phyloP scores from a whole-genome alignment of 2,797 vertebrate genomes.

The Microhierax caerulescens region DNA sequence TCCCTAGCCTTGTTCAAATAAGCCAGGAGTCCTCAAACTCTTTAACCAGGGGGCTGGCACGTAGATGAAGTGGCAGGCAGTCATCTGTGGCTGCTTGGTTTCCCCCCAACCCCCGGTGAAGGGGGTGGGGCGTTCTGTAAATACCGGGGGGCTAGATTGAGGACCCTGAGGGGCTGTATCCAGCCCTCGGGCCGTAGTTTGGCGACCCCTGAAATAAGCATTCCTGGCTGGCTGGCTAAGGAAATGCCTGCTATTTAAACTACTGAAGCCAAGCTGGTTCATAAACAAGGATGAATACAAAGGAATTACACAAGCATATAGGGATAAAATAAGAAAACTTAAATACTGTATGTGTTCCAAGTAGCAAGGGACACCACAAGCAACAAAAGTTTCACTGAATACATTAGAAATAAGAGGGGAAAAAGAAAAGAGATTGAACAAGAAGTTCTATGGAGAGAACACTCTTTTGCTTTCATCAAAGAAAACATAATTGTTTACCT shows the following conservation, averaged over 20 bases:
- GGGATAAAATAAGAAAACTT: not conserved
- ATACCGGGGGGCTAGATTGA: no score
- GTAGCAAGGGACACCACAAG: not conserved
- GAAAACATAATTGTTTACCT: not conserved
- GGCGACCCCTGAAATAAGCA: no score
- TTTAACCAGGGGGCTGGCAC: no score
- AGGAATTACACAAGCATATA: not conserved
- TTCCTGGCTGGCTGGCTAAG: not conserved
- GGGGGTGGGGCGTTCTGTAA: no score
- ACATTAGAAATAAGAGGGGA: not conserved
- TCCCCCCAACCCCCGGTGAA: no score
- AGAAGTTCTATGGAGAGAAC: not conserved
- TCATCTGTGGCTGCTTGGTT: no score
- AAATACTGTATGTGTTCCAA: not conserved
- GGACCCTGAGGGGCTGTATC: no score
- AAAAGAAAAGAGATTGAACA: not conserved
- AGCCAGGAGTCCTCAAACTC: no score
- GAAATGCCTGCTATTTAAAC: not conserved
- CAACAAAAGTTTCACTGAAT: not conserved
- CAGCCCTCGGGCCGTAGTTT: no score
- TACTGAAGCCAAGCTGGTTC: not conserved
- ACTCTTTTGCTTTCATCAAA: not conserved
- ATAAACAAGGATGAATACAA: not conserved
- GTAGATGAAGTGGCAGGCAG: no score
- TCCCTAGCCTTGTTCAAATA: not conserved